Conservation (phyloP, 1,140 invertebrate species). For the Battus philenor region DNA sequence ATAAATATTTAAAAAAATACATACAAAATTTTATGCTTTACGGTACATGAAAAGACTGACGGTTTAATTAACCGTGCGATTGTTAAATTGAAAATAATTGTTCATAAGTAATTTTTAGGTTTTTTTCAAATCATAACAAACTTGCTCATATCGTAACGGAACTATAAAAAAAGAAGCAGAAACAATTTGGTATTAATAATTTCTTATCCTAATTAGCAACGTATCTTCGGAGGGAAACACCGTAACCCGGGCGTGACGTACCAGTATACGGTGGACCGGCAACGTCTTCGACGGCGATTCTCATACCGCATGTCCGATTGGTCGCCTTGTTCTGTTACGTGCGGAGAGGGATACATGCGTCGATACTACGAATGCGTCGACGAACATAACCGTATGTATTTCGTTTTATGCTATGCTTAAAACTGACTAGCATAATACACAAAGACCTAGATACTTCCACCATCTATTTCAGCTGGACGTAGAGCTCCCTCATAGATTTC, state of each 20-base stretch:
- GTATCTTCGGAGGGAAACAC: constrained; percentile 86
- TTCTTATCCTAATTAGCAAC: constrained; percentile 76
- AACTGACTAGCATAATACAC: background rate
- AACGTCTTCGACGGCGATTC: constrained; percentile 55
- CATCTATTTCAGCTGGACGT: background rate
- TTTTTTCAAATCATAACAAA: no score
- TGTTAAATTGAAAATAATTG: no score
- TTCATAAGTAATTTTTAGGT: no score
- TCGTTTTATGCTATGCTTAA: background rate
- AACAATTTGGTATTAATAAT: no score
- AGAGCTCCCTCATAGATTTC: no score
- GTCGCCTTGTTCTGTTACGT: constrained; percentile 86
- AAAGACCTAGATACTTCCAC: no score
- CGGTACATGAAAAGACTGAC: no score
- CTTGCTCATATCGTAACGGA: no score
- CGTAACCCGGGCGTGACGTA: constrained; percentile 88
- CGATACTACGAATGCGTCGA: constrained; percentile 50
- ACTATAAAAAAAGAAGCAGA: no score
- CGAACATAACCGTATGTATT: constrained; percentile 43
- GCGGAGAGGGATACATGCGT: constrained; percentile 83
- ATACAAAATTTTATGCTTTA: no score
- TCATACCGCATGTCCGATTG: constrained; percentile 86
- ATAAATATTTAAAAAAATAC: no score
- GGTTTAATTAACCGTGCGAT: no score
- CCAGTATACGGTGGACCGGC: constrained; percentile 84